Evolutionary conservation across 2,888 invertebrate genomes (phyloP).

Genomic region (Synergus laeviventris): DNA sequence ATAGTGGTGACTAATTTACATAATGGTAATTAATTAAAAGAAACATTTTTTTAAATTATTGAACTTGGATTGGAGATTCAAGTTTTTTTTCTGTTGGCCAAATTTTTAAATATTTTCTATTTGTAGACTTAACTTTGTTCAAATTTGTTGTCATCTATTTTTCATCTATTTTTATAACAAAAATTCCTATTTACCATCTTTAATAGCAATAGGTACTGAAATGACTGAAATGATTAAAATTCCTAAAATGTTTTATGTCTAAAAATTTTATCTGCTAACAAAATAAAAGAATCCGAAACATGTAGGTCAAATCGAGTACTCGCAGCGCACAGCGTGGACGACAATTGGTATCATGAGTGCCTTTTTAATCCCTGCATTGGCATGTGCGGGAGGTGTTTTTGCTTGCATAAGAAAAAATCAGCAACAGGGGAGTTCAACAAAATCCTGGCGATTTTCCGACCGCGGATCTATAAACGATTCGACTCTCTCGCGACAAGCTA

Average conservation of each 20-base stretch:
- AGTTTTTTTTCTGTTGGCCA: no score
- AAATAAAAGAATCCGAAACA: slow-evolving; percentile 43
- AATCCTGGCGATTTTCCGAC: slow-evolving; percentile 70
- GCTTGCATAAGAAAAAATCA: slow-evolving; percentile 59
- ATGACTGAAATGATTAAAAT: background rate
- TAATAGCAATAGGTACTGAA: no score
- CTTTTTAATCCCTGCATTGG: slow-evolving; percentile 81
- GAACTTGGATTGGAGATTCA: no score
- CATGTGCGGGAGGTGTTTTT: slow-evolving; percentile 61
- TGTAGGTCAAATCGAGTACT: slow-evolving; percentile 78
- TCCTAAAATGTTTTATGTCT: slow-evolving; percentile 19
- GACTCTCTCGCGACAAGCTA: slow-evolving; percentile 49
- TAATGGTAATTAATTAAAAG: background rate
- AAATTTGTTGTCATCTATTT: no score
- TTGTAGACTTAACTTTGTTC: no score
- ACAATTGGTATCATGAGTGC: slow-evolving; percentile 85
- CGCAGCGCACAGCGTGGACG: slow-evolving; percentile 85
- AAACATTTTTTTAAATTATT: no score
- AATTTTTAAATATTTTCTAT: no score
- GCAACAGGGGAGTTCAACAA: slow-evolving; percentile 59
- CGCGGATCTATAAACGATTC: slow-evolving; percentile 63
- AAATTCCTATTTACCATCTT: background rate
- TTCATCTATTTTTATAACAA: background rate
- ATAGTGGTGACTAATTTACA: background rate
- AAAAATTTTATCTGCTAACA: background rate